phyloP scores from a whole-genome alignment of 2,113 vertebrate species.

The Seriola quinqueradiata region DNA sequence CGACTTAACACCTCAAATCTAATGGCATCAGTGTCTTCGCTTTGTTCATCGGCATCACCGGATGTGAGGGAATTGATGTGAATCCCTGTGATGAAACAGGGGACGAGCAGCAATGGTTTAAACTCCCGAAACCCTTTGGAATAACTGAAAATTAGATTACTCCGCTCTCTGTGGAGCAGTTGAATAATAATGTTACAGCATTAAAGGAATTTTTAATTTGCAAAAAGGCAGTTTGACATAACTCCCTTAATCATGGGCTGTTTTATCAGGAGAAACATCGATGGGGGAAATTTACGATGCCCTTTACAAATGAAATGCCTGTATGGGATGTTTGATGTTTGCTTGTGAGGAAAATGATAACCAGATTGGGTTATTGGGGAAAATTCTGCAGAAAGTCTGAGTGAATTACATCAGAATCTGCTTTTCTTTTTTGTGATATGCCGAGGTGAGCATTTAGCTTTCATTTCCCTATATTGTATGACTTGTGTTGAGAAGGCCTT shows the following conservation, averaged over 20 bases:
- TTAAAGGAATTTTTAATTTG: constrained; percentile 61
- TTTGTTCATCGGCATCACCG: not conserved
- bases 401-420: constrained; percentile 13
- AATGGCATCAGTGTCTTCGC: not conserved
- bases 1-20: not conserved
- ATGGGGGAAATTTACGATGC: constrained; percentile 42
- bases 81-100: constrained; percentile 18
- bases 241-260: constrained; percentile 35
- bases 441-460: constrained; percentile 18
- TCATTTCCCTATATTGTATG: constrained; percentile 17
- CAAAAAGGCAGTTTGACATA: constrained; percentile 28
- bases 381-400: constrained; percentile 6
- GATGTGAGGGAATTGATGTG: constrained; percentile 28
- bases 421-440: not conserved
- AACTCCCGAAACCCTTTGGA: constrained; percentile 21
- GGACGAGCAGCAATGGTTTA: constrained; percentile 11
- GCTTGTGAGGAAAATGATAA: constrained; percentile 8
- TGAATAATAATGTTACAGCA: constrained; percentile 47
- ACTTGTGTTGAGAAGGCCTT: not conserved
- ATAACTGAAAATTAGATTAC: constrained; percentile 13
- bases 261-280: constrained; percentile 35
- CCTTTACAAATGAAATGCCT: constrained; percentile 40
- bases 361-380: constrained; percentile 4
- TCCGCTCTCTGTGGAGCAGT: constrained; percentile 18
- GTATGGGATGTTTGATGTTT: constrained; percentile 27